Base-by-base conservation (phyloP, 2,113 vertebrate genomes). In the Rhagologus leucostigma region DNA sequence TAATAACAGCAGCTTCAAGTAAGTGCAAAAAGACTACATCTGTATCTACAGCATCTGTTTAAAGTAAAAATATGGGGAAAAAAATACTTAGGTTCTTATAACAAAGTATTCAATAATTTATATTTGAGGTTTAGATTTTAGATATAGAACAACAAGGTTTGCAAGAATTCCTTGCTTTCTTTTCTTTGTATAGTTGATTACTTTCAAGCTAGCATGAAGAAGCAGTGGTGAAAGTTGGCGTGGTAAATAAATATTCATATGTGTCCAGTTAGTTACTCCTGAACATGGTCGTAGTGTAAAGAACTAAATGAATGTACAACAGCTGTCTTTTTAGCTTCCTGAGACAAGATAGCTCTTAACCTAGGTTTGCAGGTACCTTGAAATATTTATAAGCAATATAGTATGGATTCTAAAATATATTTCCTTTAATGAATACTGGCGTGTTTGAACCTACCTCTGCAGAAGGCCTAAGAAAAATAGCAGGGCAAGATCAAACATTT, bases 381-480 rank as follows among this genome's bases (percentile, higher is more conserved):
- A 97, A 97, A 97, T 97, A 96, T 97, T 97, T 97, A 97, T 97
- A 81, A 97, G 96, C 94, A 96, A 97, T 97, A 95, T 84, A 97
- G 93, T 91, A 96, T 94, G 96, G 91, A 91, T 95, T 96, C 90
- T 97, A 97, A 98, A 96, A 97, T 88, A 83, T 87, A 91, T 96
- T 85, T 97, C 82, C 70, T 97, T 96, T 97, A 96, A 95, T 96
- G 94, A 97, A 95, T 96, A 92, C 80, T 70, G 65, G 74, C 69
- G 78, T 83, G 89, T 70, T 94, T 82, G 92, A 94, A 96, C 42
- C 46, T 83, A 96, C 86, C 71, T 96, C 93, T 96, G 81, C 84
- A 84, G 52, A 96, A 96, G 79, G 93, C 91, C 93, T 96, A 92
- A 96, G 91, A 96, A 96, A 97, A 97, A 96, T 82, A 76, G 59